Evolutionary conservation across 2,113 vertebrate species (phyloP), one percentile per base, ranked within the genome.

Genomic region (Zosterops japonicus): DNA sequence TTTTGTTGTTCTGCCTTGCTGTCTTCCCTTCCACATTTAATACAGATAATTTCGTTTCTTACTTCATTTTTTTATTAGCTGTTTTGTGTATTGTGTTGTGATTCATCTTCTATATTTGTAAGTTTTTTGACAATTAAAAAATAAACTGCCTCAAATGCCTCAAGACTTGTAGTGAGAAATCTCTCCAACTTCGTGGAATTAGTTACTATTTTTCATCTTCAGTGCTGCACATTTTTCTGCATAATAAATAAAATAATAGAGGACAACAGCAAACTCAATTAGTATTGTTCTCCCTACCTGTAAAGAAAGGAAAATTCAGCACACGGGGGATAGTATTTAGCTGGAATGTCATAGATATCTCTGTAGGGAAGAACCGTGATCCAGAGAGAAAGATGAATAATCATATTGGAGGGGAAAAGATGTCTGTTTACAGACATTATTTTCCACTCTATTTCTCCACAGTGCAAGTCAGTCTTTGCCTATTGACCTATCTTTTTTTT

Each of bases 101-200:
- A 96, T 92, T 60, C 20, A 70, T 95, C 88, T 83, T 90, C 53
- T 95, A 4, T 84, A 85, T 95, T 91, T 96, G 60, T 75, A 71
- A 77, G 57, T 90, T 96, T 96, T 83, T 89, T 75, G 80, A 86
- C 80, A 93, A 78, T 87, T 95, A 81, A 95, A 97, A 94, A 97
- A 82, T 88, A 70, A 96, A 97, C 81, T 93, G 57, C 41, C 75
- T 84, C 72, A 96, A 96, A 83, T 77, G 42, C 71, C 60, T 87
- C 69, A 57, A 53, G 69, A 60, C 24, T 87, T 24, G 52, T 83
- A 92, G 86, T 53, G 55, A 95, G 85, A 96, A 96, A 94, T 49
- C 33, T 87, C 68, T 89, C 50, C 39, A 89, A 10, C 39, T 86
- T 94, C 94, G 61, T 89, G 11, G 55, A 63, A 56, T 55, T 46